These are phyloP conservation scores for Dicyema japonicum DNA, from an alignment of 1,140 invertebrate species.

Conservation along the genomic window DNA sequence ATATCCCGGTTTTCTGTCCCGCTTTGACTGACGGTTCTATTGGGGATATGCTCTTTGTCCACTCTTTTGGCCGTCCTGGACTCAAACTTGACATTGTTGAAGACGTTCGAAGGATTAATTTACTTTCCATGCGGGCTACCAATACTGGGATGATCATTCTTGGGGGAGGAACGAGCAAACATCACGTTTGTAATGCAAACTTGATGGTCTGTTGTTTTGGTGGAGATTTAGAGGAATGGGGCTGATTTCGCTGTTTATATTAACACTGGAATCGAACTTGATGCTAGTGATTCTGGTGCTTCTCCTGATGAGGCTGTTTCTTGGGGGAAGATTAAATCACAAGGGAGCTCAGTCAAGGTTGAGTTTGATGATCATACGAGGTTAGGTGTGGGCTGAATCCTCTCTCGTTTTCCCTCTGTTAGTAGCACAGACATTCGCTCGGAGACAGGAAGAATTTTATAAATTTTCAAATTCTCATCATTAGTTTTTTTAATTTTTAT, in stretches of 20 bases:
- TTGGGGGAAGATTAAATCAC: slow-evolving; percentile 57
- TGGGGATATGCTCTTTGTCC: slow-evolving; percentile 64
- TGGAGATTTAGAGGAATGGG: too few relatives aligned
- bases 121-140: slow-evolving; percentile 61
- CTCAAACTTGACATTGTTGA: slow-evolving; percentile 64
- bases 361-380: too few relatives aligned
- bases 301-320: slow-evolving; percentile 83
- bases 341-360: slow-evolving; percentile 1
- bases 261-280: slow-evolving; percentile 84
- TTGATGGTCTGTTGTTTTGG: slow-evolving; percentile 20
- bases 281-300: slow-evolving; percentile 87
- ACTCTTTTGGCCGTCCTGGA: slow-evolving; percentile 62
- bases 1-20: slow-evolving; percentile 87
- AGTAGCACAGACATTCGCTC: slow-evolving; percentile 71
- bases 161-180: slow-evolving; percentile 82
- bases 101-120: slow-evolving; percentile 57
- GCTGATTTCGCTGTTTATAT: slow-evolving; percentile 74
- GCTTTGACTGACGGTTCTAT: slow-evolving; percentile 86
- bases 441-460: slow-evolving; percentile 8
- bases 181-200: slow-evolving; percentile 51
- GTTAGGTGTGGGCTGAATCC: slow-evolving; percentile 58
- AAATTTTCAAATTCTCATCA: background rate
- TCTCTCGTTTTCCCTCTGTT: slow-evolving; percentile 64
- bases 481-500: background rate
- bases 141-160: slow-evolving; percentile 83